Evolutionary conservation across 2,797 vertebrate species (phyloP).

Genomic region (Rhinogobio ventralis): DNA sequence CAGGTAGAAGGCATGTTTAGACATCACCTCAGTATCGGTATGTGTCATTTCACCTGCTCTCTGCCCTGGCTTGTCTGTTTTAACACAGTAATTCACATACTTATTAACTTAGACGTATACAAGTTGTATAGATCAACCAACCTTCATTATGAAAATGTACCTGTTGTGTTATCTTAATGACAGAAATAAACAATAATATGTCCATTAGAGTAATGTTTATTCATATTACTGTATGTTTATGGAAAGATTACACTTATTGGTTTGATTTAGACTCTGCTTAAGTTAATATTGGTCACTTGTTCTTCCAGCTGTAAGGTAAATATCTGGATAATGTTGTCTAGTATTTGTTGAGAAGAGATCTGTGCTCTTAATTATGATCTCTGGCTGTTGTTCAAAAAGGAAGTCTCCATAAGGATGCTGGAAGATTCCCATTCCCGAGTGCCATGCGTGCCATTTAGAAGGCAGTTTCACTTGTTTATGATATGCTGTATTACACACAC

Average conservation of each 20-base stretch:
- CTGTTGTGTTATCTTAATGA: background rate
- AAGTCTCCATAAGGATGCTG: slow-evolving; percentile 54
- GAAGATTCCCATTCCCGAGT: slow-evolving; percentile 48
- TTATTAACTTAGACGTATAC: slow-evolving; percentile 28
- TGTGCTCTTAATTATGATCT: slow-evolving; percentile 24
- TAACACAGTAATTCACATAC: background rate
- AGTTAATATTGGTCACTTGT: background rate
- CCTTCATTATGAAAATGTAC: background rate
- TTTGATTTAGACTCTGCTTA: background rate
- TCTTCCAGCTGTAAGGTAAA: background rate
- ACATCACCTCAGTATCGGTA: slow-evolving; percentile 73
- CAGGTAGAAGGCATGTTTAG: slow-evolving; percentile 72
- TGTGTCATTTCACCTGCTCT: slow-evolving; percentile 65
- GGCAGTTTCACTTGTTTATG: slow-evolving; percentile 38
- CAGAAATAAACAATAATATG: background rate
- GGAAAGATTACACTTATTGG: background rate
- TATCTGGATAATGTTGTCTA: background rate
- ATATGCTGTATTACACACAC: slow-evolving; percentile 15
- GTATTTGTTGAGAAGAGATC: background rate
- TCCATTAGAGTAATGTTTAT: background rate
- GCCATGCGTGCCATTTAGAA: background rate
- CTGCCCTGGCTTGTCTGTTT: slow-evolving; percentile 56
- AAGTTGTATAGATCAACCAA: background rate
- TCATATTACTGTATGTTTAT: background rate
- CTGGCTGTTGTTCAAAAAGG: slow-evolving; percentile 44